Evolutionary conservation across 2,797 vertebrate genomes (phyloP).

Genomic region (Myotis findleyi): DNA sequence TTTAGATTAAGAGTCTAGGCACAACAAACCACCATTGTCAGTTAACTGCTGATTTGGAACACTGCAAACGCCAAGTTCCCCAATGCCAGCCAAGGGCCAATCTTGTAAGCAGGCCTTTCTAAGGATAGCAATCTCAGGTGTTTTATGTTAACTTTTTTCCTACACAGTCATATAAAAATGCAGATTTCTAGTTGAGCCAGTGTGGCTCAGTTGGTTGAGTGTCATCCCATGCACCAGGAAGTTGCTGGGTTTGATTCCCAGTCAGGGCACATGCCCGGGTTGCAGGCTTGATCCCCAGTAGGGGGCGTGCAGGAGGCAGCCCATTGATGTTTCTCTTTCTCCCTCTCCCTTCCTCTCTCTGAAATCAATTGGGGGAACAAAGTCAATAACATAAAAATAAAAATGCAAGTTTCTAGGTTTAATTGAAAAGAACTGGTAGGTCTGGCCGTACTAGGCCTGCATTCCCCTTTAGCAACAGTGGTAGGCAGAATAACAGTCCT

Average conservation of each 20-base stretch:
- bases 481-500: background rate
- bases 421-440: background rate
- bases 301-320: too few relatives aligned
- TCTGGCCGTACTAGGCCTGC: background rate
- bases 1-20: background rate
- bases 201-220: too few relatives aligned
- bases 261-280: too few relatives aligned
- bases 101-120: background rate
- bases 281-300: too few relatives aligned
- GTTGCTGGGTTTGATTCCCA: too few relatives aligned
- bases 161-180: background rate
- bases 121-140: background rate
- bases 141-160: background rate
- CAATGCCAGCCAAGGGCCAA: background rate
- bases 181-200: background rate
- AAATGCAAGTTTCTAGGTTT: background rate
- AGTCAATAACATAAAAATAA: too few relatives aligned
- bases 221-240: too few relatives aligned
- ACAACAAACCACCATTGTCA: background rate
- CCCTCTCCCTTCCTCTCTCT: too few relatives aligned
- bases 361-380: too few relatives aligned
- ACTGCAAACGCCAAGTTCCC: background rate
- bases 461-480: constrained; percentile 2
- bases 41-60: background rate
- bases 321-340: too few relatives aligned